Conservation (phyloP, 2,113 vertebrate genomes). For the Microcebus jonahi region DNA sequence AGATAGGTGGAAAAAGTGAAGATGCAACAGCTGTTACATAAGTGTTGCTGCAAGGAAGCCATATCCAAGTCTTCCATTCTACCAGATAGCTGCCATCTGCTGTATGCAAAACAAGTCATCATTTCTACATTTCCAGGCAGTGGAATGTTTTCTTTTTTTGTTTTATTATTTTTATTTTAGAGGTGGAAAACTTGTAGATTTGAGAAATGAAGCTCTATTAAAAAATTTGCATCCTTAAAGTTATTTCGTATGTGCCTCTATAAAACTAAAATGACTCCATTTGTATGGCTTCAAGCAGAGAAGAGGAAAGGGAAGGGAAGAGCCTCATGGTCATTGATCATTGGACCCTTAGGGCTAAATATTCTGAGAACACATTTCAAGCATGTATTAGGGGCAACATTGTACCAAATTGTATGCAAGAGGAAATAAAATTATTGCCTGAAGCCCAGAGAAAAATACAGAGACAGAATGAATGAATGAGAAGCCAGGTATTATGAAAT, state of each 20-base stretch:
- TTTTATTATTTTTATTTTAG: constrained; percentile 55
- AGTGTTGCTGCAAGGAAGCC: constrained; percentile 83
- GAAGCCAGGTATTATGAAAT: not conserved
- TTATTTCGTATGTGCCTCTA: constrained; percentile 8
- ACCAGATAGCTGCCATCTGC: constrained; percentile 94
- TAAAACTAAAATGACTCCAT: constrained; percentile 42
- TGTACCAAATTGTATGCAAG: not conserved
- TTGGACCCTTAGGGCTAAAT: not conserved
- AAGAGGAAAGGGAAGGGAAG: not conserved
- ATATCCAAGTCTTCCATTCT: constrained; percentile 85
- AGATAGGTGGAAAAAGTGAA: constrained; percentile 82
- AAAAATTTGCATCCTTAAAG: not conserved
- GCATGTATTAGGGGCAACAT: not conserved
- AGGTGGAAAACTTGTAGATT: constrained; percentile 64
- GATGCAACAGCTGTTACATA: constrained; percentile 93
- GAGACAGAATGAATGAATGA: not conserved
- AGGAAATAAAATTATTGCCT: constrained; percentile 38
- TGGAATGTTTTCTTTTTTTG: constrained; percentile 40
- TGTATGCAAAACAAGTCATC: constrained; percentile 93
- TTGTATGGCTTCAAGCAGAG: constrained; percentile 17
- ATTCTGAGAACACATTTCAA: constrained; percentile 27
- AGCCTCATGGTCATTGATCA: not conserved
- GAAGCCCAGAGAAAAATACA: constrained; percentile 48
- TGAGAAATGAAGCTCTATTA: constrained; percentile 17
- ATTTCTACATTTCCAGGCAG: constrained; percentile 91